Evolutionary conservation across 2,888 invertebrate genomes (phyloP).

Genomic region (Dyspetes luteomarginatus): DNA sequence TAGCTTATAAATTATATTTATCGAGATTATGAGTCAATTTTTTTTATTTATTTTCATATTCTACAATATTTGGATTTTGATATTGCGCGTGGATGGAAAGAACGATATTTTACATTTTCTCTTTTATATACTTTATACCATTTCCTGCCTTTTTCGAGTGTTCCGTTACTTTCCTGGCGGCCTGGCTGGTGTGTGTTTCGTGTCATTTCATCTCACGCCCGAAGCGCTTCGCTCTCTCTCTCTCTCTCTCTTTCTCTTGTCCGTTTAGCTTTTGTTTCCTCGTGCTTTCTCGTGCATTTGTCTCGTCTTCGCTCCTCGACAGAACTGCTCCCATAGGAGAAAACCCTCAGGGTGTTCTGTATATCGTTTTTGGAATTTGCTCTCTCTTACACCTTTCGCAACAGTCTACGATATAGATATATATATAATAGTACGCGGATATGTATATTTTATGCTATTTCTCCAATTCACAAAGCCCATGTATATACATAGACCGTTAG

Average conservation of each 20-base stretch:
- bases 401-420: not conserved
- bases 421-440: constrained; percentile 13
- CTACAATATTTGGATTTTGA: too few relatives aligned
- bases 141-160: not conserved
- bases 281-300: constrained; percentile 13
- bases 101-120: too few relatives aligned
- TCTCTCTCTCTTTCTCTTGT: too few relatives aligned
- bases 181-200: not conserved
- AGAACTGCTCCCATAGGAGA: constrained; percentile 10
- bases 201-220: not conserved
- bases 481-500: not conserved
- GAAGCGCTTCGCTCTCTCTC: too few relatives aligned
- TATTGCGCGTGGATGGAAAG: too few relatives aligned
- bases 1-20: too few relatives aligned
- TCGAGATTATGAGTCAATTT: too few relatives aligned
- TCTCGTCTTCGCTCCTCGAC: constrained; percentile 30
- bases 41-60: not conserved
- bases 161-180: not conserved
- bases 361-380: not conserved
- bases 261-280: not conserved
- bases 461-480: not conserved
- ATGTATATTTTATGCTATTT: constrained; percentile 49
- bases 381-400: constrained; percentile 19
- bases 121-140: not conserved
- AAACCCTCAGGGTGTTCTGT: constrained; percentile 28